phyloP scores from a whole-genome alignment of 2,888 invertebrate species.

The Teinopalpus imperialis region DNA sequence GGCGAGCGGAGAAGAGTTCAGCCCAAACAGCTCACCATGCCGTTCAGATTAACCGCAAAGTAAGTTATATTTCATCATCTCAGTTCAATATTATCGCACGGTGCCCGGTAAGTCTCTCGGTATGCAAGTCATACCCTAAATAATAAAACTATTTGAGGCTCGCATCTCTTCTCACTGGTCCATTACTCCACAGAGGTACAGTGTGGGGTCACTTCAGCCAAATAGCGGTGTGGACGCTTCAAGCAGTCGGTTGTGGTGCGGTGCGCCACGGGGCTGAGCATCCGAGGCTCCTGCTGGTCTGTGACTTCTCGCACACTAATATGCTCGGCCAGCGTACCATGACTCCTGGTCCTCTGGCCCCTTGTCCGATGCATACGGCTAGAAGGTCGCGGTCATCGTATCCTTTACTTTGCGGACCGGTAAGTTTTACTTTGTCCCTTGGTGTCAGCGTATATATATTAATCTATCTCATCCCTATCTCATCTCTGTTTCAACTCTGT shows the following conservation, averaged over 20 bases:
- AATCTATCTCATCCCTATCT: no score
- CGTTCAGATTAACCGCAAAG: slow-evolving; percentile 56
- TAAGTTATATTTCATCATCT: no score
- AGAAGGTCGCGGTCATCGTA: slow-evolving; percentile 46
- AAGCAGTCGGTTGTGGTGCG: slow-evolving; percentile 68
- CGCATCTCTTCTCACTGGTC: no score
- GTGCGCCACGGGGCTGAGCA: slow-evolving; percentile 51
- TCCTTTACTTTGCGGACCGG: slow-evolving; percentile 59
- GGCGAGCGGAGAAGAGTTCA: slow-evolving; percentile 59
- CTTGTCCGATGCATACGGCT: slow-evolving; percentile 53
- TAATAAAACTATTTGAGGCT: no score
- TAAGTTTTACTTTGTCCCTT: slow-evolving; percentile 38
- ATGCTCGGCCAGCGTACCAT: slow-evolving; percentile 70
- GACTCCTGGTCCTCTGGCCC: slow-evolving; percentile 44
- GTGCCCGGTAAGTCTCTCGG: no score
- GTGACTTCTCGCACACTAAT: slow-evolving; percentile 75
- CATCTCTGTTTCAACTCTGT: no score
- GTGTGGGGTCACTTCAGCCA: slow-evolving; percentile 75
- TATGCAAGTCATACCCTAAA: no score
- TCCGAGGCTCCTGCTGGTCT: slow-evolving; percentile 59
- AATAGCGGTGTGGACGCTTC: slow-evolving; percentile 65
- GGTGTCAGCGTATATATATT: no score
- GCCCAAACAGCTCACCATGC: slow-evolving; percentile 49
- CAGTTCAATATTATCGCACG: no score
- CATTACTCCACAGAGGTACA: slow-evolving; percentile 51